These are phyloP conservation scores for Panthera uncia DNA, from an alignment of 2,113 vertebrate species.

Conservation along the genomic window DNA sequence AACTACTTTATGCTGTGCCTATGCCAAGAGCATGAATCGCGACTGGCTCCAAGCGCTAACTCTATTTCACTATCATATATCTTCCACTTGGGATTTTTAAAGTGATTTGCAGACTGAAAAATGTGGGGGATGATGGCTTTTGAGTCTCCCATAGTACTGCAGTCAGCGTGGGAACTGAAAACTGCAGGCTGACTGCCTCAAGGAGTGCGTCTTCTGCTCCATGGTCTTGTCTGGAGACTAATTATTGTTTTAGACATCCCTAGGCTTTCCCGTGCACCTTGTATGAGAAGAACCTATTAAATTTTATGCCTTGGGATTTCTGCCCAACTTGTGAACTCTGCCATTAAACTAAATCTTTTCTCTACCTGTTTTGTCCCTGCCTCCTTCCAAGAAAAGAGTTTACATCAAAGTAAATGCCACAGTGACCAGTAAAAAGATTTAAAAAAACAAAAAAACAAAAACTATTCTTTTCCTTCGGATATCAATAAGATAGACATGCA, in stretches of 20 bases:
- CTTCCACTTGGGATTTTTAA: neutral
- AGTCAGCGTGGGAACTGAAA: neutral
- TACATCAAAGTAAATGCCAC: neutral
- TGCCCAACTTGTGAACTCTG: neutral
- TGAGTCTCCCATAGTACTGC: neutral
- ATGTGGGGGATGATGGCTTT: neutral
- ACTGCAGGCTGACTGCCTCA: neutral
- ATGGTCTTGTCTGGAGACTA: neutral
- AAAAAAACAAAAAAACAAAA: neutral
- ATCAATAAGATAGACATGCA: neutral
- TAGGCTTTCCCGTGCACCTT: neutral
- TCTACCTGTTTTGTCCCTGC: neutral
- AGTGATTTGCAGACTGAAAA: conserved; percentile 53
- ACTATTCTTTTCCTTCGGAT: neutral
- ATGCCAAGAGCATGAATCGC: neutral
- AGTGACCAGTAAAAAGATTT: neutral
- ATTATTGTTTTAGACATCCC: neutral
- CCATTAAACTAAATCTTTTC: conserved; percentile 18
- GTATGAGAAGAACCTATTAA: neutral
- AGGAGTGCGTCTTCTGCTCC: neutral
- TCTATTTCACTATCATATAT: conserved; percentile 44
- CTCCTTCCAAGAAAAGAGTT: neutral
- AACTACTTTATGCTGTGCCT: neutral
- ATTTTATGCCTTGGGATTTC: conserved; percentile 25
- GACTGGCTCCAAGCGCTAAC: neutral